These are phyloP conservation scores for Cyrtonyx montezumae DNA, from an alignment of 2,113 vertebrate genomes.

Conservation along the genomic window DNA sequence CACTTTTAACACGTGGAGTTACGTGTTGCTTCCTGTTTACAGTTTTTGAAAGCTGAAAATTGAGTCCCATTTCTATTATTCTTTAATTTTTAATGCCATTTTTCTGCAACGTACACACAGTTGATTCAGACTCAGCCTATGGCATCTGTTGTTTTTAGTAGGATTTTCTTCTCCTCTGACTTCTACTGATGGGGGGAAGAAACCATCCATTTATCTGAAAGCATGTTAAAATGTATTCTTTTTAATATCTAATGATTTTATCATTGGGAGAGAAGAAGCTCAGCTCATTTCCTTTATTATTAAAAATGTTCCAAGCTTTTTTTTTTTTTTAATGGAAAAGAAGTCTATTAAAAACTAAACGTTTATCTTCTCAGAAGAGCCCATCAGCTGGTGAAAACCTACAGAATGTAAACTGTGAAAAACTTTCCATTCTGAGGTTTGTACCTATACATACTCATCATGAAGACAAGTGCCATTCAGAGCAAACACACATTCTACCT, in stretches of 20 bases:
- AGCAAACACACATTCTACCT: not conserved
- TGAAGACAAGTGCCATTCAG: fast-evolving
- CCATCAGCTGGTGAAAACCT: not conserved
- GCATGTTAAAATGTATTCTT: not conserved
- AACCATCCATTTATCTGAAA: not conserved
- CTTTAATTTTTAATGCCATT: slow-evolving; percentile 1
- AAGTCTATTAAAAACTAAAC: not conserved
- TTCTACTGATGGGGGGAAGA: not conserved
- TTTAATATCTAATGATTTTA: not conserved
- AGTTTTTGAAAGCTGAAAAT: not conserved
- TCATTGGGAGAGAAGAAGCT: not conserved
- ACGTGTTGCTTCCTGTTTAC: not conserved
- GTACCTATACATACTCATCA: too few relatives aligned
- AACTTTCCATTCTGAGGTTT: not conserved
- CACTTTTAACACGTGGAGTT: not conserved
- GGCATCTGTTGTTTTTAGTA: not conserved
- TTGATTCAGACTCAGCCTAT: not conserved
- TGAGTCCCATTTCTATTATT: not conserved
- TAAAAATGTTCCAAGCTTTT: not conserved
- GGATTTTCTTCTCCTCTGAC: not conserved
- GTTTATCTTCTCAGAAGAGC: not conserved
- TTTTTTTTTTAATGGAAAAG: not conserved
- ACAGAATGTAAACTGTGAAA: not conserved
- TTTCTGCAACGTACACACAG: not conserved
- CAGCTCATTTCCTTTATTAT: not conserved